Evolutionary conservation across 1,140 invertebrate species (phyloP).

Genomic region (Calephelis virginiensis): DNA sequence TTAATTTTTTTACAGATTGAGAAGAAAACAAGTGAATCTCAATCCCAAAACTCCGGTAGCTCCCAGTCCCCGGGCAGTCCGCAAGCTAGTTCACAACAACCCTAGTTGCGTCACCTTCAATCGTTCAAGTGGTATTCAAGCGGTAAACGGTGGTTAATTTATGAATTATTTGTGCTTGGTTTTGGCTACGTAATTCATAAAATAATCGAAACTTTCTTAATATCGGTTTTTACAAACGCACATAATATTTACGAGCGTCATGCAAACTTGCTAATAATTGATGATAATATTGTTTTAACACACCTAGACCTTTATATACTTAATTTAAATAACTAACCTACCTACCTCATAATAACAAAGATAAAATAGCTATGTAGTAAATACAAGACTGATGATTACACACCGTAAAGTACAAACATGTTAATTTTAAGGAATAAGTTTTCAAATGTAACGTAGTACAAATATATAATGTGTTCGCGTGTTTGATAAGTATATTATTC

Average conservation of each 20-base stretch:
- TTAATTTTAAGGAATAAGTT: conserved; percentile 42
- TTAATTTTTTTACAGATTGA: conserved; percentile 49
- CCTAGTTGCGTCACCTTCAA: background rate
- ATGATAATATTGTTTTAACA: conserved; percentile 9
- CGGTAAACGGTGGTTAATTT: background rate
- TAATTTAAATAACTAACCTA: conserved; percentile 34
- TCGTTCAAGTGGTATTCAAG: background rate
- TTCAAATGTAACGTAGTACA: conserved; percentile 40
- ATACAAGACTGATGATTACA: conserved; percentile 70
- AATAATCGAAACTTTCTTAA: background rate
- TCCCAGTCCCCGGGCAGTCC: conserved; percentile 55
- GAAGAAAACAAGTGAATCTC: conserved; percentile 58
- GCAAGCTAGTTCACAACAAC: background rate
- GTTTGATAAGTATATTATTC: conserved; percentile 33
- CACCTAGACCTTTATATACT: background rate
- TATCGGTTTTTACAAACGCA: background rate
- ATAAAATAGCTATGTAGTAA: conserved; percentile 44
- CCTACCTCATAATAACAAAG: conserved; percentile 61
- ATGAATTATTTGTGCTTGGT: background rate
- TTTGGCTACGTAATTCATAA: background rate
- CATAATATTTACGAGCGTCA: background rate
- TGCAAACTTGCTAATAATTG: too few species aligned
- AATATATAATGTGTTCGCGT: conserved; percentile 40
- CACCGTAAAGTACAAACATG: conserved; percentile 61
- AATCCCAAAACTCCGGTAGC: conserved; percentile 56